These are phyloP conservation scores for Brachyptera putata DNA, from an alignment of 2,888 invertebrate genomes.

Conservation along the genomic window DNA sequence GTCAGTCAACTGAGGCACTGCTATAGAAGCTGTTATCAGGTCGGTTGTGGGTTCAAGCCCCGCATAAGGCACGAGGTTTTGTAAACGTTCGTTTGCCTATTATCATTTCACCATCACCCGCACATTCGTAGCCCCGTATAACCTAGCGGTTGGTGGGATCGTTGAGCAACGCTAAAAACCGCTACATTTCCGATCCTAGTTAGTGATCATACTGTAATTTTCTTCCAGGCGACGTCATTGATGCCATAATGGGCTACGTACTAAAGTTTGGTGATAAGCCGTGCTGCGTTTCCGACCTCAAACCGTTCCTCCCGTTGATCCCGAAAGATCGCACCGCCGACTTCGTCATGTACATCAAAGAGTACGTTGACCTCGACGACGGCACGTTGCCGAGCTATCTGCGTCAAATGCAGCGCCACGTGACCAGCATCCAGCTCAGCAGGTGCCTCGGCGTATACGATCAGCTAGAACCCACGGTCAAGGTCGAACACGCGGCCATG, in stretches of 20 bases:
- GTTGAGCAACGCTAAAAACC: no score
- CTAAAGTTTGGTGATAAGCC: conserved; percentile 78
- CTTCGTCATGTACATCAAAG: conserved; percentile 39
- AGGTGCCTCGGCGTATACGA: conserved; percentile 66
- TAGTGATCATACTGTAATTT: no score
- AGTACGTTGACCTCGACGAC: conserved; percentile 42
- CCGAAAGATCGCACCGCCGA: conserved; percentile 52
- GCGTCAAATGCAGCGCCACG: conserved; percentile 72
- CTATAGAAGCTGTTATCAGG: no score
- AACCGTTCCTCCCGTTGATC: conserved; percentile 66
- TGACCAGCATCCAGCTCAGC: conserved; percentile 71
- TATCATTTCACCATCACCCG: no score
- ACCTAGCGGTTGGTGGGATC: no score
- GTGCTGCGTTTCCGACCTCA: conserved; percentile 80
- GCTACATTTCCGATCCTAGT: no score
- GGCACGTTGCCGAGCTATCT: conserved; percentile 34
- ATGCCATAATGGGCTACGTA: conserved; percentile 74
- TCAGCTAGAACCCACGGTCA: conserved; percentile 51
- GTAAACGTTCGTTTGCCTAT: no score
- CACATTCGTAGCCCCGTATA: no score
- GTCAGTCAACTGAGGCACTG: no score
- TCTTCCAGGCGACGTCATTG: conserved; percentile 58
- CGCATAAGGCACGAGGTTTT: no score
- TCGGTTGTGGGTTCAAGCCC: no score
- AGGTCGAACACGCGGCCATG: conserved; percentile 56